These are phyloP conservation scores for Dysidea cf. avara DNA, from an alignment of 37 sponge, comb jelly and placozoan species.

Conservation along the genomic window DNA sequence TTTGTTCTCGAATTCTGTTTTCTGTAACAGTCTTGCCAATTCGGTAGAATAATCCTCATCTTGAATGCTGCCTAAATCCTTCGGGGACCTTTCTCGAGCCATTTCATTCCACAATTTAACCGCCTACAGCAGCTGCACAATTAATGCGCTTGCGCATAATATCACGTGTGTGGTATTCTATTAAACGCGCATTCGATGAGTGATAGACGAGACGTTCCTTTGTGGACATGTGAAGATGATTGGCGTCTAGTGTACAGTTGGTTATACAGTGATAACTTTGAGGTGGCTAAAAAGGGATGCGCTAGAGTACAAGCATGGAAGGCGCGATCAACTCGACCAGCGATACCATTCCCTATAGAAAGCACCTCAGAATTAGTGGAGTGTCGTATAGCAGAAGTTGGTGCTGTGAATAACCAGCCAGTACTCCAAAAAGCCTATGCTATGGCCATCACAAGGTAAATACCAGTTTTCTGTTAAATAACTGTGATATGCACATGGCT, in stretches of 20 bases:
- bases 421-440: slow-evolving; percentile 7
- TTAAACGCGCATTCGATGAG: too few species aligned
- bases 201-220: neutral
- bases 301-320: slow-evolving; percentile 9
- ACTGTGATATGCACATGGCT: too few species aligned
- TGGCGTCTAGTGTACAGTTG: slow-evolving; percentile 11
- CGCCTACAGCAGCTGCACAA: too few species aligned
- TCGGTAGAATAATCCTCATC: too few species aligned
- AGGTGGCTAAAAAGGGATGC: neutral
- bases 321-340: slow-evolving; percentile 6
- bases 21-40: too few species aligned
- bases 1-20: too few species aligned
- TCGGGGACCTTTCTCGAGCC: too few species aligned
- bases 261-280: neutral
- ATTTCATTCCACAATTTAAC: too few species aligned
- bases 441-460: slow-evolving; percentile 18
- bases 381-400: neutral
- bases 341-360: slow-evolving; percentile 17
- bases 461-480: too few species aligned
- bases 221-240: neutral
- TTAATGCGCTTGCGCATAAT: too few species aligned
- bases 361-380: slow-evolving; percentile 16
- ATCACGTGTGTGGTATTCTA: too few species aligned
- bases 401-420: neutral
- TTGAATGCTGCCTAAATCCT: too few species aligned